Evolutionary conservation across 1,140 invertebrate genomes (phyloP), one percentile per base, ranked within the genome.

Genomic region (Zophobas atratus): DNA sequence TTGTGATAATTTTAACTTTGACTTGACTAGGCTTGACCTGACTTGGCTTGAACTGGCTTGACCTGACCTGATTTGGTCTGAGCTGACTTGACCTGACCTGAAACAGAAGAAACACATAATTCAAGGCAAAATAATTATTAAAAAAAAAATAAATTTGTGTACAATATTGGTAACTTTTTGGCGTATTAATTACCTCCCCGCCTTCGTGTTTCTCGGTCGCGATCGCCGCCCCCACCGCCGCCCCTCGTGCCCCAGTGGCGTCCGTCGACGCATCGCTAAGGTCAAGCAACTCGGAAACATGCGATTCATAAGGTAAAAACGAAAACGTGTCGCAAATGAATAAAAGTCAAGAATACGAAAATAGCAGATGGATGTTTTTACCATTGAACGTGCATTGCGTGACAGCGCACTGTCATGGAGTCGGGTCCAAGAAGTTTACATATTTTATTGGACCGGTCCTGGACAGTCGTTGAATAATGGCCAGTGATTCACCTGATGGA

Each of bases 311-410:
- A 67, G 60, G 60, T 39, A 76, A 76, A 76, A 67, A 55, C 63
- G 33, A 20, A 70, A 76, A 76, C 57, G 75, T 60, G 49, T 55
- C 55, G 75, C 49, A 76, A 76, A 46, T 75, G 49, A 55, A 75
- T 67, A 67, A 67, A 67, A 67, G 60, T 43, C 60, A 33, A 34
- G 60, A 75, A 75, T 56, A 75, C 53, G 34, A 75, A 75, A 75
- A 56, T 76, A 76, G 46, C 75, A 49, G 49, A 76, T 76, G 63
- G 39, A 76, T 60, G 75, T 75, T 76, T 76, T 76, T 76, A 60
- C 57, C 46, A 76, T 75, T 76, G 57, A 76, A 76, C 75, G 57
- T 76, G 75, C 57, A 76, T 76, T 76, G 75, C 75, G 75, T 76
- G 75, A 76, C 57, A 48, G 57, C 46, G 63, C 20, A 60, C 57